phyloP scores from a whole-genome alignment of 2,888 invertebrate genomes.

The Ennomos fuscantarius region DNA sequence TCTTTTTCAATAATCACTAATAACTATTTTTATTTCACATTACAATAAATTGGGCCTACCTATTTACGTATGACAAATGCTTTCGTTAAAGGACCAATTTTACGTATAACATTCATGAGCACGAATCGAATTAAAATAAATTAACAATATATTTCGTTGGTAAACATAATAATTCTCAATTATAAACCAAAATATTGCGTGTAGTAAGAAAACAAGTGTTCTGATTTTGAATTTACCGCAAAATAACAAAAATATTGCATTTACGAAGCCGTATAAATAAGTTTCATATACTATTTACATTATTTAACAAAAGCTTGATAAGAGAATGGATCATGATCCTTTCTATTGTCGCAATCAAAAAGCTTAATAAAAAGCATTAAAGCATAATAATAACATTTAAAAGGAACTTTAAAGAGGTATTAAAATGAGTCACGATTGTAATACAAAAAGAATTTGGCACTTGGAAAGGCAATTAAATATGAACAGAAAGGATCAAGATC shows the following conservation, averaged over 20 bases:
- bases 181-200: slow-evolving; percentile 57
- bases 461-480: slow-evolving; percentile 61
- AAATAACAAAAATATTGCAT: slow-evolving; percentile 47
- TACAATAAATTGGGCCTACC: slow-evolving; percentile 84
- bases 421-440: slow-evolving; percentile 57
- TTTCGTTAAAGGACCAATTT: slow-evolving; percentile 72
- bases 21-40: slow-evolving; percentile 73
- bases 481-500: slow-evolving; percentile 67
- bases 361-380: slow-evolving; percentile 50
- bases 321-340: slow-evolving; percentile 71
- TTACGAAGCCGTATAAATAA: slow-evolving; percentile 62
- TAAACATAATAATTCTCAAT: slow-evolving; percentile 59
- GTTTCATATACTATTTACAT: slow-evolving; percentile 71
- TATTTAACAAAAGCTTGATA: slow-evolving; percentile 64
- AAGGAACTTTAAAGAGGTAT: slow-evolving; percentile 69
- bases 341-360: slow-evolving; percentile 52
- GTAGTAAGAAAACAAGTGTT: slow-evolving; percentile 67
- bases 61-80: slow-evolving; percentile 83
- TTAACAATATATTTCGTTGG: slow-evolving; percentile 61
- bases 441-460: slow-evolving; percentile 78
- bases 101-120: slow-evolving; percentile 80
- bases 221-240: slow-evolving; percentile 52
- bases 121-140: slow-evolving; percentile 71
- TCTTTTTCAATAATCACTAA: slow-evolving; percentile 74
- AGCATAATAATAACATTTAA: slow-evolving; percentile 48